A percentile compares a stretch with the other conserved stretches of the same genome.
Conservation (phyloP, 2,888 invertebrate genomes). For the Baronia brevicornis region DNA sequence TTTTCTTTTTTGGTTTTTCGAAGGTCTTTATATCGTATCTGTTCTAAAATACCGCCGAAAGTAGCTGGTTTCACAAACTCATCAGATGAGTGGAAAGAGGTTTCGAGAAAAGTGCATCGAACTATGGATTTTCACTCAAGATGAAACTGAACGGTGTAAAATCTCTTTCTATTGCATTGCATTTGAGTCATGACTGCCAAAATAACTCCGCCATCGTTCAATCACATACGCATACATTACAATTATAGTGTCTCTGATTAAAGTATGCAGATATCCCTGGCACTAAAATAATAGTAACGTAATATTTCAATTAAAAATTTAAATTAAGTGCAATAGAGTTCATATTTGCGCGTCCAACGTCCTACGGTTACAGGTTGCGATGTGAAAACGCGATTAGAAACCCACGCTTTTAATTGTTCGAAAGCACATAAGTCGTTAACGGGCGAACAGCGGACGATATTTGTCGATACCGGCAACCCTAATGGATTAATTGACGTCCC, state of each 20-base stretch:
- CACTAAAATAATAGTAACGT: too few relatives aligned
- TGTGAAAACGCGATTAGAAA: slow-evolving; percentile 43
- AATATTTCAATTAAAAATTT: background rate
- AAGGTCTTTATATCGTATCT: too few relatives aligned
- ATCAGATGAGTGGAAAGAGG: too few relatives aligned
- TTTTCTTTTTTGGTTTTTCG: too few relatives aligned
- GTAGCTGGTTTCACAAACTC: too few relatives aligned
- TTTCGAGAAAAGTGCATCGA: too few relatives aligned
- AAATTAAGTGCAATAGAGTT: background rate
- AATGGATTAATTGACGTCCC: slow-evolving; percentile 30
- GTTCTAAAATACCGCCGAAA: too few relatives aligned
- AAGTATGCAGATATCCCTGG: slow-evolving; percentile 7
- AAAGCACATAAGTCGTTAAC: slow-evolving; percentile 46
- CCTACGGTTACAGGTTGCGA: slow-evolving; percentile 19
- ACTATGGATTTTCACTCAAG: too few relatives aligned
- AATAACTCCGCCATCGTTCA: slow-evolving; percentile 4
- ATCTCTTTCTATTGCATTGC: too few relatives aligned
- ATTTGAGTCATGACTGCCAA: too few relatives aligned
- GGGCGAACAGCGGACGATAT: slow-evolving; percentile 18
- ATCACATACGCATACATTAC: slow-evolving; percentile 9
- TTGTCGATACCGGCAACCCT: slow-evolving; percentile 22
- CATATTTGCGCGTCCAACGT: slow-evolving; percentile 3
- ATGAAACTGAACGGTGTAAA: too few relatives aligned
- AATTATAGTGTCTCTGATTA: slow-evolving; percentile 10
- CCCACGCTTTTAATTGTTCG: slow-evolving; percentile 55